phyloP scores from a whole-genome alignment of 2,888 invertebrate species.

The Trachelus tabidus region DNA sequence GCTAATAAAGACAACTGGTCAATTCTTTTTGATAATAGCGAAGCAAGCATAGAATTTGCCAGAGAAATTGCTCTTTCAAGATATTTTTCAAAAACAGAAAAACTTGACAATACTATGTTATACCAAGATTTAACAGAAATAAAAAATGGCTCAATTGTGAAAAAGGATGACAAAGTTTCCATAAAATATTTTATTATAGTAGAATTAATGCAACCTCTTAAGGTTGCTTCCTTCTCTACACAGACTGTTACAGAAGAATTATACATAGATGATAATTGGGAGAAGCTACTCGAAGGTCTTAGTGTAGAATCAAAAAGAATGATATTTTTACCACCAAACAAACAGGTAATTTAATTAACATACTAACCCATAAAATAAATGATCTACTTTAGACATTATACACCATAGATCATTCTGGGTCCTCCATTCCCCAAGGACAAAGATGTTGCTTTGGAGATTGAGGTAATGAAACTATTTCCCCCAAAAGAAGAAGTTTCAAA shows the following conservation, averaged over 20 bases:
- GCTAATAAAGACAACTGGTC: conserved; percentile 70
- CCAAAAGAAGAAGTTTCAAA: conserved; percentile 24
- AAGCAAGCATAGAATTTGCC: conserved; percentile 55
- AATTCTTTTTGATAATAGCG: conserved; percentile 65
- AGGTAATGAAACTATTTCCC: conserved; percentile 43
- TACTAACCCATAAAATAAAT: background rate
- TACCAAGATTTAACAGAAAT: conserved; percentile 47
- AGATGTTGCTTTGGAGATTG: conserved; percentile 52
- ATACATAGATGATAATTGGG: conserved; percentile 56
- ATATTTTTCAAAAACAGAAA: conserved; percentile 42
- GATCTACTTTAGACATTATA: background rate
- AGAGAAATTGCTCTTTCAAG: conserved; percentile 52
- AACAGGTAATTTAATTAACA: conserved; percentile 43
- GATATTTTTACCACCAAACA: conserved; percentile 51
- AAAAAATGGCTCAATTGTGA: conserved; percentile 33
- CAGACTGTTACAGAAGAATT: conserved; percentile 47
- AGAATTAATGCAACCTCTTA: conserved; percentile 48
- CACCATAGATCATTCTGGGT: conserved; percentile 51
- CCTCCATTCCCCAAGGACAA: conserved; percentile 56
- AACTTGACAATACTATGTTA: conserved; percentile 40
- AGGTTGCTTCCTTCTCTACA: conserved; percentile 31
- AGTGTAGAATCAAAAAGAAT: conserved; percentile 44
- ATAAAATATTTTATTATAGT: conserved; percentile 44
- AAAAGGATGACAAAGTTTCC: conserved; percentile 45
- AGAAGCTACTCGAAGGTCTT: conserved; percentile 45